Conservation (phyloP, 2,888 invertebrate species). For the Latrodectus elegans region DNA sequence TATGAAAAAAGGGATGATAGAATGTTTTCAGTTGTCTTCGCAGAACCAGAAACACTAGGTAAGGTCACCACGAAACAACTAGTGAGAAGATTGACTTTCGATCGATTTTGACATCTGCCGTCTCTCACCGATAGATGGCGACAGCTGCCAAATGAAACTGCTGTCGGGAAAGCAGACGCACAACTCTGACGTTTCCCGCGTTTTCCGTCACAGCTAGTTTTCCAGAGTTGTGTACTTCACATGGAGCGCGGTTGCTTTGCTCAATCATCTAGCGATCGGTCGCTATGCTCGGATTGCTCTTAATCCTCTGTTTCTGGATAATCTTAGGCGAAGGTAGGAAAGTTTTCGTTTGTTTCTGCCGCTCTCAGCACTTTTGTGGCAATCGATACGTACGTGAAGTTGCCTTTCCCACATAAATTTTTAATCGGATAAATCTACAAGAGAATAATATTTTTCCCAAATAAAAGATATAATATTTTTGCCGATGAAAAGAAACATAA, state of each 20-base stretch:
- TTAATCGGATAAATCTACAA: too few relatives aligned
- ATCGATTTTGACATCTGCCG: slow-evolving; percentile 24
- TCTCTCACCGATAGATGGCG: slow-evolving; percentile 52
- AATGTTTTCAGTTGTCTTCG: slow-evolving; percentile 66
- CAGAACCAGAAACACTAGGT: slow-evolving; percentile 56
- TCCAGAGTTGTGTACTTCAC: slow-evolving; percentile 52
- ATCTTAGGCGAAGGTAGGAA: slow-evolving; percentile 57
- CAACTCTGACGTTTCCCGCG: slow-evolving; percentile 19
- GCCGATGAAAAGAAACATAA: too few relatives aligned
- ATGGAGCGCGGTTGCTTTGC: slow-evolving; percentile 49
- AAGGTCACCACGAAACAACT: slow-evolving; percentile 56
- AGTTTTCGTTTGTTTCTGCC: background rate
- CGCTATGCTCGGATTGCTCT: slow-evolving; percentile 63
- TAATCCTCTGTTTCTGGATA: slow-evolving; percentile 51
- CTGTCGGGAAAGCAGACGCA: slow-evolving; percentile 13
- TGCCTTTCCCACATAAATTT: too few relatives aligned
- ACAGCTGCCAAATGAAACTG: background rate
- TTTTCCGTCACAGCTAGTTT: slow-evolving; percentile 34
- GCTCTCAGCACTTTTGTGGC: too few relatives aligned
- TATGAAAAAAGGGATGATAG: slow-evolving; percentile 53
- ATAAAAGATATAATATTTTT: too few relatives aligned
- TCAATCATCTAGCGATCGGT: slow-evolving; percentile 36
- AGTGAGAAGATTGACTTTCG: slow-evolving; percentile 58
- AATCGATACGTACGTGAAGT: too few relatives aligned
- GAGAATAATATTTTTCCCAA: too few relatives aligned